These are phyloP conservation scores for Rhagium mordax DNA, from an alignment of 2,888 invertebrate genomes.

Conservation along the genomic window DNA sequence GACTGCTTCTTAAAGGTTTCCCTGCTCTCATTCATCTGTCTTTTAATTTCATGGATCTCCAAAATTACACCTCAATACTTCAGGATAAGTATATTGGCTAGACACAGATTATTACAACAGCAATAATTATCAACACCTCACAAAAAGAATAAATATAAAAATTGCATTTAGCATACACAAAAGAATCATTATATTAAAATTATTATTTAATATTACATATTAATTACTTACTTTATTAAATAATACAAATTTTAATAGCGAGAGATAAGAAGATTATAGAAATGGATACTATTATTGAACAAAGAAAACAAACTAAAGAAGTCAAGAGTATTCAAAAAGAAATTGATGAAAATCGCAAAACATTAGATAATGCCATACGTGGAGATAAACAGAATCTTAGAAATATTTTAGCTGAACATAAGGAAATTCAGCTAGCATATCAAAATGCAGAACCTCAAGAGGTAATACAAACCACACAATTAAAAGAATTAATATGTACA, in stretches of 20 bases:
- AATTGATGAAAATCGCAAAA: constrained; percentile 72
- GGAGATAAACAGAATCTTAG: constrained; percentile 76
- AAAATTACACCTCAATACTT: too few relatives aligned
- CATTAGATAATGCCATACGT: constrained; percentile 74
- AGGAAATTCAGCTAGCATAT: constrained; percentile 75
- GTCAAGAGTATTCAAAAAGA: constrained; percentile 74
- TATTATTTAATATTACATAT: too few relatives aligned
- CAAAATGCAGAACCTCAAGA: constrained; percentile 65
- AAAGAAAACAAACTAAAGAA: constrained; percentile 73
- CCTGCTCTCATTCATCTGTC: too few relatives aligned
- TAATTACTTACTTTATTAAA: not conserved
- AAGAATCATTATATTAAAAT: too few relatives aligned
- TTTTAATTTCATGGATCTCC: too few relatives aligned
- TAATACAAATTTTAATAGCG: constrained; percentile 64
- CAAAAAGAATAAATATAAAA: too few relatives aligned
- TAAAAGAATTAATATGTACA: too few relatives aligned
- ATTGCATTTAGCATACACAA: too few relatives aligned
- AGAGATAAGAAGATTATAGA: constrained; percentile 77
- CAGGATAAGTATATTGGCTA: too few relatives aligned
- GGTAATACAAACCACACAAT: constrained; percentile 56
- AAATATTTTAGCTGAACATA: constrained; percentile 74
- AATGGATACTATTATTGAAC: constrained; percentile 71
- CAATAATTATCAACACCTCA: too few relatives aligned
- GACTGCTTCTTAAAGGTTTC: too few relatives aligned
- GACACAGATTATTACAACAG: too few relatives aligned